Conservation (phyloP, 2,797 vertebrate genomes). For the Coracias cyanogaster region DNA sequence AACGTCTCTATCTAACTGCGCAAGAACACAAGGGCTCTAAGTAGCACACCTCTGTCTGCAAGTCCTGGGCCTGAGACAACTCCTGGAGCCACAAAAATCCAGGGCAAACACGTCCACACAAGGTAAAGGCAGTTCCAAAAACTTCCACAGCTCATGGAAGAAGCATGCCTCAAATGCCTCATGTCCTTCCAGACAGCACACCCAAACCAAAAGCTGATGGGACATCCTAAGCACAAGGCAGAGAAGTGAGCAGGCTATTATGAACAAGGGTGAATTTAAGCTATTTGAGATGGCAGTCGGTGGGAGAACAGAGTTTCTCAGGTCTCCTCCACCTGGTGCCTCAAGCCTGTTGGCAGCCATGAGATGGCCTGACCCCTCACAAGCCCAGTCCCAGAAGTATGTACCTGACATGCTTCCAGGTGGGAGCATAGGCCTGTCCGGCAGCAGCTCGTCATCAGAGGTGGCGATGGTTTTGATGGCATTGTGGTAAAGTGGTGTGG, state of each 20-base stretch:
- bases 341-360: background rate
- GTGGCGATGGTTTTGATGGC: constrained; percentile 99
- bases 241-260: background rate
- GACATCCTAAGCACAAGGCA: background rate
- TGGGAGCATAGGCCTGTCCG: constrained; percentile 91
- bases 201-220: background rate
- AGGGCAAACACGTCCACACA: fast-evolving
- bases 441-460: constrained; percentile 94
- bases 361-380: fast-evolving
- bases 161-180: background rate
- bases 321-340: background rate
- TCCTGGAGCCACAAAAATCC: background rate
- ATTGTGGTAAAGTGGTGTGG: constrained; percentile 97
- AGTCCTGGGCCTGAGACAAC: background rate
- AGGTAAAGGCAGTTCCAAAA: background rate
- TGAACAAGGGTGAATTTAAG: background rate
- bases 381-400: background rate
- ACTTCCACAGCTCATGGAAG: background rate
- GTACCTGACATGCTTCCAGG: constrained; percentile 90
- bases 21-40: background rate
- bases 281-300: background rate
- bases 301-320: background rate
- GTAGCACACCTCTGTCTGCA: background rate
- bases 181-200: background rate
- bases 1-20: background rate